Evolutionary conservation across 2,113 vertebrate species (phyloP).

Genomic region (Octodon degus): DNA sequence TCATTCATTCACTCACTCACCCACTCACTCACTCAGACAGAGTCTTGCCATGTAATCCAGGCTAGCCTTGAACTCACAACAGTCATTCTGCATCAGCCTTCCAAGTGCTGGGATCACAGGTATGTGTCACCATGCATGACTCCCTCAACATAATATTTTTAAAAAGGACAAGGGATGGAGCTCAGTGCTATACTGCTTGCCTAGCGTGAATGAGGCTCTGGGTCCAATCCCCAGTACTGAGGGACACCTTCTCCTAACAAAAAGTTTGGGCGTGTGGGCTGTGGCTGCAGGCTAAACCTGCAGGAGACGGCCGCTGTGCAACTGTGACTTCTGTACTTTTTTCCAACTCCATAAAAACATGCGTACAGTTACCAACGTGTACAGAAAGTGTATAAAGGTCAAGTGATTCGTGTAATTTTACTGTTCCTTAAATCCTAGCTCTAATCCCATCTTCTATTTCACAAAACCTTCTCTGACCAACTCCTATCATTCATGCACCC

Average conservation of each 20-base stretch:
- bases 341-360: slow-evolving; percentile 33
- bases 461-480: slow-evolving; percentile 44
- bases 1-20: neutral
- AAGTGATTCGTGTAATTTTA: neutral
- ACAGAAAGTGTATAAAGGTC: neutral
- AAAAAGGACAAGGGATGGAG: neutral
- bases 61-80: neutral
- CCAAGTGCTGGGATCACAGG: neutral
- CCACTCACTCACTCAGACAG: neutral
- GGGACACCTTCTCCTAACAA: neutral
- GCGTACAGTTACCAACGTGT: neutral
- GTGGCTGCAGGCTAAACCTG: slow-evolving; percentile 15
- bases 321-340: slow-evolving; percentile 41
- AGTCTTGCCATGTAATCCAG: neutral
- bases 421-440: slow-evolving; percentile 20
- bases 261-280: neutral
- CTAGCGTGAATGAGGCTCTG: neutral
- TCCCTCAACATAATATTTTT: neutral
- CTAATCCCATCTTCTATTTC: neutral
- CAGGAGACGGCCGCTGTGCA: neutral
- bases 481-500: neutral
- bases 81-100: neutral
- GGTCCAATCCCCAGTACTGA: neutral
- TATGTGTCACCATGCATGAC: neutral
- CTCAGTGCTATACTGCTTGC: neutral